These are phyloP conservation scores for Adelognathus sp. DNA, from an alignment of 2,888 invertebrate genomes.

Conservation along the genomic window DNA sequence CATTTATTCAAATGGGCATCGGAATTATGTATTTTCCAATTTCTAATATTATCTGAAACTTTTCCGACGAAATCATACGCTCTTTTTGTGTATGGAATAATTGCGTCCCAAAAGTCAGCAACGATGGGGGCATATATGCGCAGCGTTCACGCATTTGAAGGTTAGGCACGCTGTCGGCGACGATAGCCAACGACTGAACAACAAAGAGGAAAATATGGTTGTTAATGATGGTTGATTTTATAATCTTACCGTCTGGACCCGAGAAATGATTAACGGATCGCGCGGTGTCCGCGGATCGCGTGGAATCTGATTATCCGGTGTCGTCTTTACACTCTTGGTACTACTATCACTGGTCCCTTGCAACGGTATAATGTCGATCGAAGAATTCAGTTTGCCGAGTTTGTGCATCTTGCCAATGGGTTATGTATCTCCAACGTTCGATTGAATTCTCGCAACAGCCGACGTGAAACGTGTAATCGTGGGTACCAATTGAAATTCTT, in stretches of 20 bases:
- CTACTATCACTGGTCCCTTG: slow-evolving; percentile 75
- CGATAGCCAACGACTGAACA: background rate
- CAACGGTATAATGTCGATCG: slow-evolving; percentile 79
- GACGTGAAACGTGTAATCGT: background rate
- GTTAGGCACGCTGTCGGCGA: background rate
- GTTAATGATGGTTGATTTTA: slow-evolving; percentile 16
- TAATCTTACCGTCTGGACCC: slow-evolving; percentile 82
- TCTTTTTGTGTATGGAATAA: background rate
- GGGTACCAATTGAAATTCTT: background rate
- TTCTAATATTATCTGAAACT: too few species aligned
- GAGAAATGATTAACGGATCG: slow-evolving; percentile 82
- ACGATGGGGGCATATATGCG: background rate
- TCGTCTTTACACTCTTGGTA: slow-evolving; percentile 59
- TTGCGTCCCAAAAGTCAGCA: too few species aligned
- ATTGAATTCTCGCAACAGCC: background rate
- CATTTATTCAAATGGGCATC: too few species aligned
- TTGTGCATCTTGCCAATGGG: slow-evolving; percentile 72
- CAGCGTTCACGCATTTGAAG: background rate
- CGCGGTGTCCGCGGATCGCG: slow-evolving; percentile 65
- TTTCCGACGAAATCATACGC: too few species aligned
- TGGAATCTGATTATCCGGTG: slow-evolving; percentile 21
- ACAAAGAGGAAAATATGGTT: background rate
- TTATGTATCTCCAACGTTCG: background rate
- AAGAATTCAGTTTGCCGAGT: slow-evolving; percentile 74
- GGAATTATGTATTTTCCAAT: too few species aligned